Evolutionary conservation across 2,113 vertebrate genomes (phyloP).

Genomic region (Lepus europaeus): DNA sequence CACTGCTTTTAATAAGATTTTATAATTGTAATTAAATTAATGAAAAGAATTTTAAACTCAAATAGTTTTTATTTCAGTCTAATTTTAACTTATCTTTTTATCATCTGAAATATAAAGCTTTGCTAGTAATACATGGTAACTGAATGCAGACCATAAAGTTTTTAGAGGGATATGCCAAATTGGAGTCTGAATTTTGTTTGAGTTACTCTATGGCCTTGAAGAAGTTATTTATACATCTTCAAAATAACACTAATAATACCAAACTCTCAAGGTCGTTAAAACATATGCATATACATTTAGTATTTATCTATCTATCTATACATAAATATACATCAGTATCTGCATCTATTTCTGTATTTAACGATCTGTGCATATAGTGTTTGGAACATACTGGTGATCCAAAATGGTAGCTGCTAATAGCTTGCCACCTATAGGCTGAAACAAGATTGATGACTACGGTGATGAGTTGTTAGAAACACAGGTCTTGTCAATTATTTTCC

Average conservation of each 20-base stretch:
- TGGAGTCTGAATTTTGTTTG: neutral
- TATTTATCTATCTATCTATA: too few relatives aligned
- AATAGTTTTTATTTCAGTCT: neutral
- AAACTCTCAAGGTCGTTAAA: neutral
- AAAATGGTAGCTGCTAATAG: constrained; percentile 8
- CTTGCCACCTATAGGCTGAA: neutral
- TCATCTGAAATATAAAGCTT: constrained; percentile 14
- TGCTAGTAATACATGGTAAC: neutral
- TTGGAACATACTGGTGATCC: neutral
- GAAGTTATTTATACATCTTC: constrained; percentile 21
- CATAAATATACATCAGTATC: too few relatives aligned
- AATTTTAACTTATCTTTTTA: neutral
- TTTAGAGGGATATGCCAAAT: constrained; percentile 4
- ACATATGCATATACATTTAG: neutral
- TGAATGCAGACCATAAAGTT: neutral
- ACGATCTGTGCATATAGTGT: neutral
- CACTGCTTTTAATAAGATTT: constrained; percentile 10
- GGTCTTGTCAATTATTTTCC: constrained; percentile 18
- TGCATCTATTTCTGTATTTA: neutral
- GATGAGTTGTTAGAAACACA: neutral
- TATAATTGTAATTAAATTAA: constrained; percentile 41
- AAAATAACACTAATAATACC: neutral
- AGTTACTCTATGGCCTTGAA: neutral
- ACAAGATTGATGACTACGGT: neutral
- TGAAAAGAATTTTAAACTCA: neutral